A percentile compares a stretch with the other conserved stretches of the same genome.
These are phyloP conservation scores for Mustela lutreola DNA, from an alignment of 2,113 vertebrate species.

Conservation along the genomic window DNA sequence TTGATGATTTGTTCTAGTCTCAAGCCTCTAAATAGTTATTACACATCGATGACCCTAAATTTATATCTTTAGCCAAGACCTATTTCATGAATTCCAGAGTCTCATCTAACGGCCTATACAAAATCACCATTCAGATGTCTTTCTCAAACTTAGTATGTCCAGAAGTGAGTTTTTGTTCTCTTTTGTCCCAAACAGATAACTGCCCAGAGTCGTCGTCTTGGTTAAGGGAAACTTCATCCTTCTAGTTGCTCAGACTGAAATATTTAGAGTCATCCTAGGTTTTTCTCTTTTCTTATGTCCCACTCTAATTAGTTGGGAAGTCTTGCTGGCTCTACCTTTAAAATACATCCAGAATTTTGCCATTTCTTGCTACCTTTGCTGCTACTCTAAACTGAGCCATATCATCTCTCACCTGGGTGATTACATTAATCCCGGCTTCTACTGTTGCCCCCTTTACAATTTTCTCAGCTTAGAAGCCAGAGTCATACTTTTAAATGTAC, in stretches of 20 bases:
- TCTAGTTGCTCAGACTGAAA: neutral
- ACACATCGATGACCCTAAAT: neutral
- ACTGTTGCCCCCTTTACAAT: neutral
- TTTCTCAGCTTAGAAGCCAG: neutral
- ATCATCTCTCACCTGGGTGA: neutral
- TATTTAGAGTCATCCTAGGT: neutral
- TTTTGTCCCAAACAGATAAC: neutral
- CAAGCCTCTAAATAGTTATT: constrained; percentile 14
- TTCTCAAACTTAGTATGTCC: neutral
- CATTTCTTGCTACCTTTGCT: neutral
- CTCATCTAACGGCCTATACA: neutral
- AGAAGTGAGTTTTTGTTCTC: constrained; percentile 27
- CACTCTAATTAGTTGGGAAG: neutral
- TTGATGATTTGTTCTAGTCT: neutral
- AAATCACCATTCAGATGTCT: neutral
- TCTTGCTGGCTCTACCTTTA: neutral
- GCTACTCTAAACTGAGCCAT: neutral
- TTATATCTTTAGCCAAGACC: neutral
- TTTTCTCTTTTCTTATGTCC: constrained; percentile 5
- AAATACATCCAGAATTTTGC: neutral
- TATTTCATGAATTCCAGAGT: neutral
- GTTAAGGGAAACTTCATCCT: neutral
- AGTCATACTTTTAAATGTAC: constrained; percentile 10
- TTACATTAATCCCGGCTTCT: neutral
- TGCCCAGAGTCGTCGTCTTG: neutral